These are phyloP conservation scores for Anoura caudifer DNA, from an alignment of 2,113 vertebrate species.

Conservation along the genomic window DNA sequence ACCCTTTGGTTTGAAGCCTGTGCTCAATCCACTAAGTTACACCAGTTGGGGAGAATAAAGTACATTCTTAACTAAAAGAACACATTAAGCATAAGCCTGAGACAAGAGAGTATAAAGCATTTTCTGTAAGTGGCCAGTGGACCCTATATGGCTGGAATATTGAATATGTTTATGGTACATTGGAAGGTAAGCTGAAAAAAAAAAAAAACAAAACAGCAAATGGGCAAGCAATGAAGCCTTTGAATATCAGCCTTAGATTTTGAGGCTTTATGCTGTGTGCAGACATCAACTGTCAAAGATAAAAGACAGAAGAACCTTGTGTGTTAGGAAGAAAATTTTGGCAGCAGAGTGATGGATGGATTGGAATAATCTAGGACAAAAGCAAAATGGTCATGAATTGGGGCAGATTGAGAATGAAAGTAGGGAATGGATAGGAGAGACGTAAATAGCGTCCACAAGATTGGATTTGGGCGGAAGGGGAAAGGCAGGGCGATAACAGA, in stretches of 20 bases:
- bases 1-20: too few species aligned
- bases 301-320: background rate
- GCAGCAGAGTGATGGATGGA: background rate
- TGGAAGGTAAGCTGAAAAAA: background rate
- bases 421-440: background rate
- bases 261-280: background rate
- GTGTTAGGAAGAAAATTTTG: slow-evolving; percentile 19
- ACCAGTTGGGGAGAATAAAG: background rate
- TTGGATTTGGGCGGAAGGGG: background rate
- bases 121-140: background rate
- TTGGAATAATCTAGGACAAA: slow-evolving; percentile 4
- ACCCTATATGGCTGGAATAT: background rate
- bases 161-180: background rate
- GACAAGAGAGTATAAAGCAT: background rate
- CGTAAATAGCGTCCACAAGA: background rate
- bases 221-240: background rate
- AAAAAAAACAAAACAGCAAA: too few species aligned
- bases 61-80: background rate
- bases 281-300: background rate
- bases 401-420: background rate
- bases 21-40: too few species aligned
- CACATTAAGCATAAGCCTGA: background rate
- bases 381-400: background rate
- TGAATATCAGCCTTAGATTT: background rate
- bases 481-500: background rate